Conservation (phyloP, 2,797 vertebrate species). For the Trematomus bernacchii region DNA sequence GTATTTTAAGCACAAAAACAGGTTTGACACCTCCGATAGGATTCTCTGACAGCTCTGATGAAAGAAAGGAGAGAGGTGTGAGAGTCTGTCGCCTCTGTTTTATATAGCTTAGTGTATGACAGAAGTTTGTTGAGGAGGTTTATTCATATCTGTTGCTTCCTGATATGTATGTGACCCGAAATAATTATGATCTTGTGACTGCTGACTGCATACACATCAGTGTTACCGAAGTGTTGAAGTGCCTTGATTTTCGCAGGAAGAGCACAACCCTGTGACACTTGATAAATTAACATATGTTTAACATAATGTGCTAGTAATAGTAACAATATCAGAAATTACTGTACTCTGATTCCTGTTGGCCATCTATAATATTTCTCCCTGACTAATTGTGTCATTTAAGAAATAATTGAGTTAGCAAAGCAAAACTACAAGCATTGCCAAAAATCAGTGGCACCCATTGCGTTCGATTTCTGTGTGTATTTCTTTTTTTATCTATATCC, state of each 20-base stretch:
- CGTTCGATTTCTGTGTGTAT: not conserved
- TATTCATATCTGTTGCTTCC: constrained; percentile 15
- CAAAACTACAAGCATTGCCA: not conserved
- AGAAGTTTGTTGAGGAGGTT: constrained; percentile 10
- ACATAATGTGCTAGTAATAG: not conserved
- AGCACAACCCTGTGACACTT: not conserved
- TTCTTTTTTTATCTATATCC: not conserved
- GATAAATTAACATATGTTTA: not conserved
- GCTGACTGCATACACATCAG: not conserved
- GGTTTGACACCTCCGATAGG: constrained; percentile 46
- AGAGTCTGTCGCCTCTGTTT: constrained; percentile 26
- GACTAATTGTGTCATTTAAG: not conserved
- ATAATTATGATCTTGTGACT: not conserved
- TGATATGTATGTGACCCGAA: not conserved
- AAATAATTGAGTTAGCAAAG: not conserved
- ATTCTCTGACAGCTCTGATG: constrained; percentile 32
- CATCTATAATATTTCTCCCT: not conserved
- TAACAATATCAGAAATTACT: not conserved
- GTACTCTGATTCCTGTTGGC: not conserved
- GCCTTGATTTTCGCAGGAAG: not conserved
- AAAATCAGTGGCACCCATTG: not conserved
- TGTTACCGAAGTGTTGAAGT: not conserved
- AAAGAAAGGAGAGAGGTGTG: constrained; percentile 39
- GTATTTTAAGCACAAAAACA: constrained; percentile 9
- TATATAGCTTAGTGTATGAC: not conserved